Percentiles rank a stretch among this genome's conserved stretches.
Evolutionary conservation across 2,797 vertebrate genomes (phyloP).

Genomic region (Linurgus olivaceus): DNA sequence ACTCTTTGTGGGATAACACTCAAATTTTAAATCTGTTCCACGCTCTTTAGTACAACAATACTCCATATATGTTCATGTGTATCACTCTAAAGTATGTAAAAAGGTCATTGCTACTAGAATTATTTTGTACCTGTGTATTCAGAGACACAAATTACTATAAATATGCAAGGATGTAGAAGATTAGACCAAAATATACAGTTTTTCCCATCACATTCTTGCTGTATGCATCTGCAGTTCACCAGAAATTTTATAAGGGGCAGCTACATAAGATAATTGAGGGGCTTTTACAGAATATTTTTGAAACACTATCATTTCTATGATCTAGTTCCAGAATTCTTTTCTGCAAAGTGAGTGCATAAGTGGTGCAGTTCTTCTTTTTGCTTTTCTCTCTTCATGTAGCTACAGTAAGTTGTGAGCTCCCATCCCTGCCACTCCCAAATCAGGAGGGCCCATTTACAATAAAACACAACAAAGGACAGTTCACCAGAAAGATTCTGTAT

Average conservation of each 20-base stretch:
- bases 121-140: neutral
- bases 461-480: neutral
- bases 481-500: neutral
- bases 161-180: neutral
- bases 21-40: neutral
- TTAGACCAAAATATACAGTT: fast-evolving
- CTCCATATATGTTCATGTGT: neutral
- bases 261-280: neutral
- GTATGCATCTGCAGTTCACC: neutral
- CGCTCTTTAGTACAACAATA: neutral
- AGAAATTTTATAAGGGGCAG: neutral
- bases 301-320: neutral
- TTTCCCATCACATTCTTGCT: neutral
- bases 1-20: neutral
- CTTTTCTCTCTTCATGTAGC: neutral
- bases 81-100: neutral
- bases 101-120: neutral
- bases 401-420: neutral
- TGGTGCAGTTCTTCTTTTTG: neutral
- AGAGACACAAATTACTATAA: neutral
- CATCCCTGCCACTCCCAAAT: neutral
- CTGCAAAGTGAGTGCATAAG: neutral
- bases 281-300: neutral
- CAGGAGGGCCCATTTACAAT: neutral
- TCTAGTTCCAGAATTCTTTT: neutral